Conservation (phyloP, 2,113 vertebrate species). For the Alaudala cheleensis region DNA sequence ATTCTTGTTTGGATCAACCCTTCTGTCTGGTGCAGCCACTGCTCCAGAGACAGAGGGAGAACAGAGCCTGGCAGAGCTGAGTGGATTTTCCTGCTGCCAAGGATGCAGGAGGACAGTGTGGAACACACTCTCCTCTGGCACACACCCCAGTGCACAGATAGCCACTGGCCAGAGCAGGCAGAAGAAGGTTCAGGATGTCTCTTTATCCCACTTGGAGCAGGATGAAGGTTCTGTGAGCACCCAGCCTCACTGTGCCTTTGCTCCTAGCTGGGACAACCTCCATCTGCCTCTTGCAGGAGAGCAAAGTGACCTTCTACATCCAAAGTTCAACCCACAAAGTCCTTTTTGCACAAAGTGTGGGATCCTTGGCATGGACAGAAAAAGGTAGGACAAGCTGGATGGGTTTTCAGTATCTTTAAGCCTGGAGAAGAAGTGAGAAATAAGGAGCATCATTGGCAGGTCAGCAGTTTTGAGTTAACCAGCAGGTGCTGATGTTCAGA, state of each 20-base stretch:
- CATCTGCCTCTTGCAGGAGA: neutral
- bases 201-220: neutral
- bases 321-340: neutral
- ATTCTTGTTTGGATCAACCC: neutral
- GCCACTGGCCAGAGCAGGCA: neutral
- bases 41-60: neutral
- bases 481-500: accelerated
- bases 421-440: neutral
- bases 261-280: neutral
- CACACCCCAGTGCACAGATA: neutral
- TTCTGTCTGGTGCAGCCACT: neutral
- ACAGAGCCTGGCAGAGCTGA: neutral
- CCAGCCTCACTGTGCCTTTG: accelerated
- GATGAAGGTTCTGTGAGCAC: neutral
- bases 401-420: neutral
- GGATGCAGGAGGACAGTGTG: neutral
- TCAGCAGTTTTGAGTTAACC: neutral
- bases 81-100: neutral
- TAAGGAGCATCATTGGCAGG: neutral
- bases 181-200: neutral
- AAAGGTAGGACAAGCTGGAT: neutral
- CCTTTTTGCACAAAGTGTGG: neutral
- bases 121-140: neutral
- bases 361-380: neutral
- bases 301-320: neutral